These are phyloP conservation scores for Saccostrea glomerata DNA, from an alignment of 1,140 invertebrate genomes.

Conservation along the genomic window DNA sequence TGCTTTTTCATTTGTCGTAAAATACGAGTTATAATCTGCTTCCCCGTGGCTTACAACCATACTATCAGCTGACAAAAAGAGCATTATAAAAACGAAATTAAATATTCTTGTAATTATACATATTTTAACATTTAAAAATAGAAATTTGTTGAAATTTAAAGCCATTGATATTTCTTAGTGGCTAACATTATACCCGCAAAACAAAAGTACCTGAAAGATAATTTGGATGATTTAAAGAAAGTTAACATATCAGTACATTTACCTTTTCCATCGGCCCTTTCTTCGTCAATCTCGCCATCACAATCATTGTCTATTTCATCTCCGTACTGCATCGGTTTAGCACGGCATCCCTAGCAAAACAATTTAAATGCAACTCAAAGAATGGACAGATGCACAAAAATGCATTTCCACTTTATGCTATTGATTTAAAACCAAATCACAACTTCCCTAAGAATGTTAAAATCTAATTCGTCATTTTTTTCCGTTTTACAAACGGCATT, in stretches of 20 bases:
- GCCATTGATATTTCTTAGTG: too few relatives aligned
- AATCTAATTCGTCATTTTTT: too few relatives aligned
- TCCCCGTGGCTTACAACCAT: too few relatives aligned
- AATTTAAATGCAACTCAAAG: neutral
- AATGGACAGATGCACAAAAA: neutral
- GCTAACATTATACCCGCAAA: neutral
- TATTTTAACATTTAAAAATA: too few relatives aligned
- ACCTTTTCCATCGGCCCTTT: conserved; percentile 15
- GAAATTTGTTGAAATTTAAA: too few relatives aligned
- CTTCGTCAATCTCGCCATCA: conserved; percentile 33
- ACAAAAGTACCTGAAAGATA: neutral
- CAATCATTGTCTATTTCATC: conserved; percentile 40
- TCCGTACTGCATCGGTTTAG: conserved; percentile 15
- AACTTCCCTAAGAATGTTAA: too few relatives aligned
- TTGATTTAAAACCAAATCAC: neutral
- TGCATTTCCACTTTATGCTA: neutral
- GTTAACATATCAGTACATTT: neutral
- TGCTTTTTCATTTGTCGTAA: too few relatives aligned
- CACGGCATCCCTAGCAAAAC: neutral
- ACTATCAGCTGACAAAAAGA: too few relatives aligned
- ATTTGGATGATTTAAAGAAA: neutral
- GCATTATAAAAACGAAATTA: too few relatives aligned
- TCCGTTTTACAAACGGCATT: too few relatives aligned
- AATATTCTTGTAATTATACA: too few relatives aligned
- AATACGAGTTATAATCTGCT: too few relatives aligned